phyloP scores from a whole-genome alignment of 2,113 vertebrate species.

The Hippopotamus amphibius region DNA sequence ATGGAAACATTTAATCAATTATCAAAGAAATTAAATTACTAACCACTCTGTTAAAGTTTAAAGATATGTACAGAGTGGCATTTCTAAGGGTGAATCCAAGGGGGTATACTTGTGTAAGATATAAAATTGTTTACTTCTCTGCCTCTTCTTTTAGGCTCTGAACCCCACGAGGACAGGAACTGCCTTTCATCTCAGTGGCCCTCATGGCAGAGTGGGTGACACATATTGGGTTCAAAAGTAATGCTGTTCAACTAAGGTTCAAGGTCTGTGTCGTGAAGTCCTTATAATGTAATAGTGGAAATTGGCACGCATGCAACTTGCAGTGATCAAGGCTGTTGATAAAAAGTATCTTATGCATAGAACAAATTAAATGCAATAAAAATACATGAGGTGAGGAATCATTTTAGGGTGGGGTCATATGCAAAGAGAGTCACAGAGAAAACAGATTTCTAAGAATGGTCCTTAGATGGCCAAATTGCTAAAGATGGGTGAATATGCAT shows the following conservation, averaged over 20 bases:
- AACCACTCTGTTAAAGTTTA: constrained; percentile 34
- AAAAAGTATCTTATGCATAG: neutral
- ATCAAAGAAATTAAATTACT: constrained; percentile 41
- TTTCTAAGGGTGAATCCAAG: constrained; percentile 16
- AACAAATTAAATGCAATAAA: constrained; percentile 14
- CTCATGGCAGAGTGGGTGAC: neutral
- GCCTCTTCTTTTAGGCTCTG: neutral
- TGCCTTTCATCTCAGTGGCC: neutral
- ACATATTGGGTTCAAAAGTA: neutral
- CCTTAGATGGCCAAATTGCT: neutral
- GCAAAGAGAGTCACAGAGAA: neutral
- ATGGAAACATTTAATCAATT: constrained; percentile 48
- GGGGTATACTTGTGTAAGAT: neutral
- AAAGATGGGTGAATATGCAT: neutral
- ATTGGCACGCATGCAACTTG: neutral
- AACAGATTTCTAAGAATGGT: neutral
- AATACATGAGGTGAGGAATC: neutral
- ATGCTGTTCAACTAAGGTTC: neutral
- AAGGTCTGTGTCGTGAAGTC: neutral
- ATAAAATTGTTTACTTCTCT: neutral
- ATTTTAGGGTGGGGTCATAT: neutral
- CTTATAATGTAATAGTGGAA: neutral
- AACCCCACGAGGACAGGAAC: neutral
- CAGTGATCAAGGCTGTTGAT: neutral
- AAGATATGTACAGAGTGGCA: neutral